Conservation (phyloP, 1,140 invertebrate genomes). For the Drosophila athabasca region DNA sequence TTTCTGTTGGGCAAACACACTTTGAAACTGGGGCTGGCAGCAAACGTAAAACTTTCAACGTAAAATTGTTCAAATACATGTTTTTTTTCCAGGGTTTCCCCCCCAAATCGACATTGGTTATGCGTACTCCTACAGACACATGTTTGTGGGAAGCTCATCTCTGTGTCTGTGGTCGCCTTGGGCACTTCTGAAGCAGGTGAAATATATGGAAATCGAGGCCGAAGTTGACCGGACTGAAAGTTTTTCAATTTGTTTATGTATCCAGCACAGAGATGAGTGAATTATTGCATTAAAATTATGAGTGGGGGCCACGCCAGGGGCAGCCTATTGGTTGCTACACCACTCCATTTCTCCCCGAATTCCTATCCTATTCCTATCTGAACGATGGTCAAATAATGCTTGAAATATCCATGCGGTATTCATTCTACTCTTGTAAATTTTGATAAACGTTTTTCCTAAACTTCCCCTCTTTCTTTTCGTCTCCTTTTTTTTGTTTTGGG, state of each 20-base stretch:
- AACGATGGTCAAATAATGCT: constrained; percentile 14
- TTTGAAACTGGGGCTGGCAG: too few species aligned
- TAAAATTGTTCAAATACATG: constrained; percentile 56
- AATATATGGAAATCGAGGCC: constrained; percentile 33
- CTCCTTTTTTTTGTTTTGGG: not conserved
- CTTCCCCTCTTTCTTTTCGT: not conserved
- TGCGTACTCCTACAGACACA: too few species aligned
- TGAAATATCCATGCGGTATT: constrained; percentile 22
- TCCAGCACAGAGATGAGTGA: constrained; percentile 61
- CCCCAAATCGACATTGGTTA: too few species aligned
- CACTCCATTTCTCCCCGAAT: too few species aligned
- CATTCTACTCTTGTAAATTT: not conserved
- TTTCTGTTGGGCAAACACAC: constrained; percentile 14
- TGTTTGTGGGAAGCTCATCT: not conserved
- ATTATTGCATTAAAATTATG: constrained; percentile 74
- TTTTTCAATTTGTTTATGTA: constrained; percentile 81
- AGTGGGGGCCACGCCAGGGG: not conserved
- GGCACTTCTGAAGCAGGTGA: constrained; percentile 7
- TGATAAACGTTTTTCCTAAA: constrained; percentile 3
- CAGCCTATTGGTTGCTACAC: too few species aligned
- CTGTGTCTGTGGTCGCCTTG: constrained; percentile 25
- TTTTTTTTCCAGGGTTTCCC: constrained; percentile 11
- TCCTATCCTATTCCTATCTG: constrained; percentile 22
- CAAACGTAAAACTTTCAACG: constrained; percentile 34
- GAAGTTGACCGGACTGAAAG: constrained; percentile 57